Percentiles rank a stretch among this genome's conserved stretches.
phyloP scores from a whole-genome alignment of 2,797 vertebrate species.

The Acropternis orthonyx region DNA sequence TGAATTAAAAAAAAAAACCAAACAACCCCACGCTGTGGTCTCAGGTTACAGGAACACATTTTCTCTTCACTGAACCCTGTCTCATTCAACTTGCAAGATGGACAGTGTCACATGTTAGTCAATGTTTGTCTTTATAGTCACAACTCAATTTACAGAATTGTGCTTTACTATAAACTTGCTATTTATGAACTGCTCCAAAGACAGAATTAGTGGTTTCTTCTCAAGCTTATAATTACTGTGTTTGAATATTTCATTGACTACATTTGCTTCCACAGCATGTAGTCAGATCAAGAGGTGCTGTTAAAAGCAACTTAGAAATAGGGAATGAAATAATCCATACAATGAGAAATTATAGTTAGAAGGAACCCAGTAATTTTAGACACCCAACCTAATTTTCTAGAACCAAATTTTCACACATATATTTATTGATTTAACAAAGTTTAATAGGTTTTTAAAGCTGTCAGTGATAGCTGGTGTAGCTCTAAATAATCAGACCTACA shows the following conservation, averaged over 20 bases:
- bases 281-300: slow-evolving; percentile 18
- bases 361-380: slow-evolving; percentile 11
- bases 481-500: not conserved
- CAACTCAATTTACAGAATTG: not conserved
- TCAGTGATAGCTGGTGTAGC: not conserved
- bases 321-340: not conserved
- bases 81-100: not conserved
- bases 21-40: not conserved
- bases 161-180: not conserved
- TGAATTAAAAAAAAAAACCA: not conserved
- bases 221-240: slow-evolving; percentile 40
- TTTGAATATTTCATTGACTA: slow-evolving; percentile 40
- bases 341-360: not conserved
- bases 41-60: not conserved
- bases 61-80: not conserved
- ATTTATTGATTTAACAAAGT: not conserved
- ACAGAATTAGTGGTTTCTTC: slow-evolving; percentile 33
- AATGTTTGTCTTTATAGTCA: not conserved
- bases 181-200: not conserved
- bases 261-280: slow-evolving; percentile 41
- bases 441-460: not conserved
- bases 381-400: not conserved
- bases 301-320: slow-evolving; percentile 20
- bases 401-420: not conserved
- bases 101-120: not conserved